Evolutionary conservation across 2,888 invertebrate genomes (phyloP).

Genomic region (Sarcophaga carnaria): DNA sequence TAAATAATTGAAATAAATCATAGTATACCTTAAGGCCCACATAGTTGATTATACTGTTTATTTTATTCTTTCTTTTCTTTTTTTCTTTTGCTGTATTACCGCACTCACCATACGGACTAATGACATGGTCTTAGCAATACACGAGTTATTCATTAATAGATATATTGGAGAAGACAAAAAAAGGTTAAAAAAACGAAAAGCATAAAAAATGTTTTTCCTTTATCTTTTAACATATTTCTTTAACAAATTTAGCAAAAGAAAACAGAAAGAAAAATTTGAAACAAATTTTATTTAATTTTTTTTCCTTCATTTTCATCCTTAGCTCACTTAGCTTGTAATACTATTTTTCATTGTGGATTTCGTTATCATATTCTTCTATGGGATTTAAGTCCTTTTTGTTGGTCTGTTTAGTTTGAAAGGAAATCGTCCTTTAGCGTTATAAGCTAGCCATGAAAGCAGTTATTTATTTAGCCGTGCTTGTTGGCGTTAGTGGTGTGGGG

Average conservation of each 20-base stretch:
- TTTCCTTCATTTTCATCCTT: neutral
- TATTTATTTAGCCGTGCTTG: neutral
- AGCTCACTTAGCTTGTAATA: neutral
- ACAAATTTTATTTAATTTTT: neutral
- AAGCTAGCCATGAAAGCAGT: neutral
- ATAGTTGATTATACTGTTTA: neutral
- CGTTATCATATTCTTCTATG: neutral
- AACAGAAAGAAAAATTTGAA: neutral
- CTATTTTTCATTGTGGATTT: neutral
- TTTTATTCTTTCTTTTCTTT: neutral
- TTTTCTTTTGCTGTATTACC: neutral
- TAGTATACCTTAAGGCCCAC: neutral
- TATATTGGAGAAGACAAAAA: neutral
- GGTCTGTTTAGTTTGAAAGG: neutral
- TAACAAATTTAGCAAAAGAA: neutral
- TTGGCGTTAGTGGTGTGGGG: neutral
- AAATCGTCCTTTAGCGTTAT: neutral
- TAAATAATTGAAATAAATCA: conserved; percentile 3
- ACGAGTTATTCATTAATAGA: neutral
- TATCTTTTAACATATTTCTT: neutral
- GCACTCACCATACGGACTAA: conserved; percentile 9
- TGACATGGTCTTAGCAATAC: neutral
- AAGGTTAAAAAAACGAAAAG: neutral
- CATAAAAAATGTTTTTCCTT: conserved; percentile 5
- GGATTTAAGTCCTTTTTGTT: conserved; percentile 15